Evolutionary conservation across 2,888 invertebrate species (phyloP).

Genomic region (Drosophila paramelanica): DNA sequence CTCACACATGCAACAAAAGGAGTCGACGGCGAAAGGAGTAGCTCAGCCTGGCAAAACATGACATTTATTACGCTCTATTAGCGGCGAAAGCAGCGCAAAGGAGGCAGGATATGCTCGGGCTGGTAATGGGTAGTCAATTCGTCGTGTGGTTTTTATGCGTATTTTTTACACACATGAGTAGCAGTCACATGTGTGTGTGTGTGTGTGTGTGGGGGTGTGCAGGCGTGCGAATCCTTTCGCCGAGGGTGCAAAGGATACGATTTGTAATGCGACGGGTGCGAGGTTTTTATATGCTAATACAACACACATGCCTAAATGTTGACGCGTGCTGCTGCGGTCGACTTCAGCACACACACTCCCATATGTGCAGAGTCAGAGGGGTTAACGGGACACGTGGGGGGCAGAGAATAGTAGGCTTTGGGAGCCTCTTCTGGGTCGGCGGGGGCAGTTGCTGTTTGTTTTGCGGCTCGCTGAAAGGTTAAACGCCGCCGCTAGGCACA

Average conservation of each 20-base stretch:
- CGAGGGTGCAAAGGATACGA: constrained; percentile 47
- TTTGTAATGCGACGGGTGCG: constrained; percentile 66
- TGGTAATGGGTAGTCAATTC: constrained; percentile 58
- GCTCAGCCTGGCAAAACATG: constrained; percentile 69
- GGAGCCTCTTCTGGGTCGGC: constrained; percentile 8
- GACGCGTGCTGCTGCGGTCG: constrained; percentile 73
- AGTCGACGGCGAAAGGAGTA: constrained; percentile 56
- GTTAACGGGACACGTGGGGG: constrained; percentile 4
- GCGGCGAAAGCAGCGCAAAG: constrained; percentile 42
- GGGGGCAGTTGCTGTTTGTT: constrained; percentile 43
- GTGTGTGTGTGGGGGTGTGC: constrained; percentile 35
- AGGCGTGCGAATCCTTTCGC: constrained; percentile 77
- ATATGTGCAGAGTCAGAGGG: constrained; percentile 17
- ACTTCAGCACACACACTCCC: constrained; percentile 28
- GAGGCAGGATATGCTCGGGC: constrained; percentile 40
- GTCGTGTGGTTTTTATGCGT: constrained; percentile 41
- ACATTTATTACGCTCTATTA: constrained; percentile 82
- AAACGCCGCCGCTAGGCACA: constrained; percentile 74
- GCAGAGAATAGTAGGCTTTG: too few relatives aligned
- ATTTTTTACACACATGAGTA: constrained; percentile 54
- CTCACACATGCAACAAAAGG: too few relatives aligned
- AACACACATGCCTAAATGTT: constrained; percentile 67
- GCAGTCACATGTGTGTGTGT: constrained; percentile 19
- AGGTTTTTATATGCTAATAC: constrained; percentile 69
- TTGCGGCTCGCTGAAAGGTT: constrained; percentile 69